A percentile compares a stretch with the other conserved stretches of the same genome.
These are phyloP conservation scores for Poeciliopsis occidentalis DNA, from an alignment of 2,113 vertebrate genomes.

Conservation along the genomic window DNA sequence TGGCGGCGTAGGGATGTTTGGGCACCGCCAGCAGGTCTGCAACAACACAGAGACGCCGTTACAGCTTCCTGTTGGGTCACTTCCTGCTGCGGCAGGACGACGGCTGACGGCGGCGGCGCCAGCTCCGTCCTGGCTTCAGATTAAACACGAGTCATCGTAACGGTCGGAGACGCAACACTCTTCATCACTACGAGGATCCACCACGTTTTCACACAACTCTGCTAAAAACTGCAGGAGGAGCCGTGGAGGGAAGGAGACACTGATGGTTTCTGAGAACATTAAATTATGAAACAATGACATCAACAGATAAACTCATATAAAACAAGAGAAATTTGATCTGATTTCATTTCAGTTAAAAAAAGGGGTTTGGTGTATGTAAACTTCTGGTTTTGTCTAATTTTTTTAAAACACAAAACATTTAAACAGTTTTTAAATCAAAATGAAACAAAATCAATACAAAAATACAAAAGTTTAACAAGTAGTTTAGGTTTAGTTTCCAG, in stretches of 20 bases:
- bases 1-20: slow-evolving; percentile 75
- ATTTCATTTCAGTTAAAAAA: too few relatives aligned
- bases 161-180: slow-evolving; percentile 42
- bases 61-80: background rate
- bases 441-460: background rate
- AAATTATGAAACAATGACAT: too few relatives aligned
- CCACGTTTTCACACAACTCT: slow-evolving; percentile 19
- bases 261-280: background rate
- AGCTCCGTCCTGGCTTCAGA: slow-evolving; percentile 55
- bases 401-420: background rate
- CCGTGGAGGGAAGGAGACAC: background rate
- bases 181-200: slow-evolving; percentile 48
- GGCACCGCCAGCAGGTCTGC: slow-evolving; percentile 73
- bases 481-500: too few relatives aligned
- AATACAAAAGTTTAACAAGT: background rate
- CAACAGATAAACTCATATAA: too few relatives aligned
- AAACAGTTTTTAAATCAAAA: background rate
- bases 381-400: too few relatives aligned
- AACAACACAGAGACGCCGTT: slow-evolving; percentile 14
- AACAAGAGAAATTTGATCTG: too few relatives aligned
- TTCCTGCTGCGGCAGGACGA: slow-evolving; percentile 27
- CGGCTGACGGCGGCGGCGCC: slow-evolving; percentile 26
- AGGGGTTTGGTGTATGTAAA: too few relatives aligned
- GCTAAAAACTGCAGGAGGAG: slow-evolving; percentile 8
- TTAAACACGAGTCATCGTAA: slow-evolving; percentile 70